Evolutionary conservation across 2,888 invertebrate species (phyloP).

Genomic region (Apamea sordens): DNA sequence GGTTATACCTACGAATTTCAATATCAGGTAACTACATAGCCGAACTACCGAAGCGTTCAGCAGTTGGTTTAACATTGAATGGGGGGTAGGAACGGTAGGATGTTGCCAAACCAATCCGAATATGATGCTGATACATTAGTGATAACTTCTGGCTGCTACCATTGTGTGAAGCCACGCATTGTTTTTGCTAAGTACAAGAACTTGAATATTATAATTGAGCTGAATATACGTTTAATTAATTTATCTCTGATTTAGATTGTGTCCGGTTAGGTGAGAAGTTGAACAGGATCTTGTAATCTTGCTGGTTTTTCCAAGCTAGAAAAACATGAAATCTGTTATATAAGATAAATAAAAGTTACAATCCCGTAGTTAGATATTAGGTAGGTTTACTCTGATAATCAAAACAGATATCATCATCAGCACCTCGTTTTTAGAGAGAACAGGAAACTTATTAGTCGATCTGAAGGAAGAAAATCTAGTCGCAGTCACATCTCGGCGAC

Average conservation of each 20-base stretch:
- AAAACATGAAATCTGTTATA: background rate
- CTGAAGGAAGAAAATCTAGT: too few species aligned
- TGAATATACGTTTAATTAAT: slow-evolving; percentile 39
- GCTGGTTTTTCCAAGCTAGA: slow-evolving; percentile 34
- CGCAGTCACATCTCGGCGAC: too few species aligned
- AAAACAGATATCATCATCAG: background rate
- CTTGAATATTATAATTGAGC: slow-evolving; percentile 54
- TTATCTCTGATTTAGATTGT: slow-evolving; percentile 14
- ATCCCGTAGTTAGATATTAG: background rate
- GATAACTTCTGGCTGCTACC: slow-evolving; percentile 64
- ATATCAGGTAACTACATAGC: slow-evolving; percentile 47
- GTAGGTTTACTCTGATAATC: background rate
- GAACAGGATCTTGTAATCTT: slow-evolving; percentile 3
- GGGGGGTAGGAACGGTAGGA: slow-evolving; percentile 67
- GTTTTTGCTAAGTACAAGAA: slow-evolving; percentile 60
- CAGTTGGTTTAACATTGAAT: slow-evolving; percentile 76
- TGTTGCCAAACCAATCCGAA: slow-evolving; percentile 70
- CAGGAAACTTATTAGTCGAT: background rate
- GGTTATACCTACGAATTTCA: slow-evolving; percentile 52
- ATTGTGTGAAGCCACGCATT: slow-evolving; percentile 70
- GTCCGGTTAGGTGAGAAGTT: slow-evolving; percentile 58
- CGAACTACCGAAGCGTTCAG: slow-evolving; percentile 61
- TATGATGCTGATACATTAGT: slow-evolving; percentile 71
- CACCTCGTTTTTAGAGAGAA: background rate
- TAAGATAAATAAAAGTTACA: background rate